A percentile compares a stretch with the other conserved stretches of the same genome.
These are phyloP conservation scores for Teleiodes luculella DNA, from an alignment of 2,888 invertebrate genomes.

Conservation along the genomic window DNA sequence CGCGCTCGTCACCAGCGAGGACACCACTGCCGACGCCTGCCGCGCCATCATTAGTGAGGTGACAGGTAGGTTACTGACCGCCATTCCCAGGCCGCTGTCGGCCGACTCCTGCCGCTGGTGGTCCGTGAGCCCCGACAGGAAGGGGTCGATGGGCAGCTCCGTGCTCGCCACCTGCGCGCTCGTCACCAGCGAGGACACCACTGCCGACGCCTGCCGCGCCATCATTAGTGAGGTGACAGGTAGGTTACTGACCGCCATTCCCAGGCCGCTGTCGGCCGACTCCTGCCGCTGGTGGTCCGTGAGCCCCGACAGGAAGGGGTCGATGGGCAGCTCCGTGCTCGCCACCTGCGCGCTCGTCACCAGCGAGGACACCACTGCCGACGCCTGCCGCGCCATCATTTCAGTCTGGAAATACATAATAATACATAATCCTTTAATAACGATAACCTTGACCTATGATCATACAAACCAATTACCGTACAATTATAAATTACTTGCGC, in stretches of 20 bases:
- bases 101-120: slow-evolving; percentile 97
- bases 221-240: slow-evolving; percentile 75
- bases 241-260: slow-evolving; percentile 83
- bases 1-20: slow-evolving; percentile 57
- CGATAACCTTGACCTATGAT: too few relatives aligned
- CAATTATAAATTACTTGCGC: too few relatives aligned
- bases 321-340: slow-evolving; percentile 82
- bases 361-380: slow-evolving; percentile 64
- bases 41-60: slow-evolving; percentile 86
- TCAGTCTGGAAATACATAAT: slow-evolving; percentile 84
- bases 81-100: slow-evolving; percentile 95
- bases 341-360: slow-evolving; percentile 60
- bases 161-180: slow-evolving; percentile 72
- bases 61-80: slow-evolving; percentile 65
- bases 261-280: slow-evolving; percentile 95
- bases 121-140: slow-evolving; percentile 88
- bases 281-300: slow-evolving; percentile 96
- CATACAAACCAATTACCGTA: too few relatives aligned
- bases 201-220: slow-evolving; percentile 79
- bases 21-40: slow-evolving; percentile 71
- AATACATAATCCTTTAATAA: too few relatives aligned
- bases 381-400: slow-evolving; percentile 82
- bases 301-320: slow-evolving; percentile 88
- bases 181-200: slow-evolving; percentile 60
- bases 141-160: slow-evolving; percentile 86